These are phyloP conservation scores for Butorides virescens DNA, from an alignment of 2,113 vertebrate genomes.

Conservation along the genomic window DNA sequence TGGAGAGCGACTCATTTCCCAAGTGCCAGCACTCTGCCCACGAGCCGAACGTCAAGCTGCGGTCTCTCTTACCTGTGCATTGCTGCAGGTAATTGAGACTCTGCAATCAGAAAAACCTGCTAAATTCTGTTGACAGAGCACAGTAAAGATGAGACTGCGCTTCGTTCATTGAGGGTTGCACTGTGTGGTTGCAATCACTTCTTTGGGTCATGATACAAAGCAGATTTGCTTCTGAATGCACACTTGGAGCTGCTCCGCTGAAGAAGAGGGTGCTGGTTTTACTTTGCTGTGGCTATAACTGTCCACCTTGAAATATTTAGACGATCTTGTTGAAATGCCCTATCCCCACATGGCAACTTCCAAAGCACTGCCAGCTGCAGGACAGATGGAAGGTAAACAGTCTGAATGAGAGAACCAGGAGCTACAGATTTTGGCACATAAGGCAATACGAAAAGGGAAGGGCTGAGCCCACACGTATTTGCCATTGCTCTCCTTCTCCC, in stretches of 20 bases:
- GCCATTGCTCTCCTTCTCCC: neutral
- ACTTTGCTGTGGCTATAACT: neutral
- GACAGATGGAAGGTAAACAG: neutral
- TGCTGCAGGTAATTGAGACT: neutral
- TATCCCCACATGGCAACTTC: neutral
- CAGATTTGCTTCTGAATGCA: neutral
- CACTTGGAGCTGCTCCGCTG: neutral
- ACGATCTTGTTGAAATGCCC: conserved; percentile 7
- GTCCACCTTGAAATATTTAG: conserved; percentile 3
- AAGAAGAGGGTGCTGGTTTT: neutral
- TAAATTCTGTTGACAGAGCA: neutral
- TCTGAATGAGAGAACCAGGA: neutral
- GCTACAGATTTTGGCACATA: neutral
- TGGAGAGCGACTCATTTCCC: accelerated
- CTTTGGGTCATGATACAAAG: neutral
- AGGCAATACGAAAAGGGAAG: neutral
- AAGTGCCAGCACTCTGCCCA: neutral
- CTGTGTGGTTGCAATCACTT: neutral
- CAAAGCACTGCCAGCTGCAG: neutral
- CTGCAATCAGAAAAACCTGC: neutral
- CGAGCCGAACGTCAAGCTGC: neutral
- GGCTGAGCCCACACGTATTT: neutral
- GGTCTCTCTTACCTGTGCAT: neutral
- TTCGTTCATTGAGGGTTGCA: neutral
- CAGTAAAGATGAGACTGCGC: neutral